Base-by-base conservation (phyloP, 1,140 invertebrate species). In the Heliconius himera region DNA sequence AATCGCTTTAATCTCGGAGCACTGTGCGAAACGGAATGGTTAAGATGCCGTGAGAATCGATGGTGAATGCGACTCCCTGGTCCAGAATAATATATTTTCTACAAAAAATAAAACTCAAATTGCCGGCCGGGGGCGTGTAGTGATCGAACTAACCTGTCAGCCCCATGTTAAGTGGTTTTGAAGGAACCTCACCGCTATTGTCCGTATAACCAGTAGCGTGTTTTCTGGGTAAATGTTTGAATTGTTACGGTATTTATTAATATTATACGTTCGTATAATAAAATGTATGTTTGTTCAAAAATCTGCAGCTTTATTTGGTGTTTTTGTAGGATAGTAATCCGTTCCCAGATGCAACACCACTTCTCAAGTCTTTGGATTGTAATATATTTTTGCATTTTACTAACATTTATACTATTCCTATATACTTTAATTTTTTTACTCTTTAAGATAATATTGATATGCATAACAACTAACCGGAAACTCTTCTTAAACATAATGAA, bases 71-170 rank as follows among this genome's bases (percentile, higher is more conserved):
- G 85, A 88, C 88, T 91, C 88, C 87, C 88, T 85, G 86, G 86
- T 87, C 86, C 80, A 88, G 87, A 92, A 91, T 93, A 93, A 90
- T 83, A 89, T 88, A 89, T 91, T 91, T 88, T 82, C 85, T 82
- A 87, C 85, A 92, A 93, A 91, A 93, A 93, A 94, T 88, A 88
- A 85, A 86, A 85, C 87, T 90, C 84, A 84, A 90, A 92, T 91
- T 89, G 87, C 86, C 87, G 82, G 91, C 92, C 81, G 87, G 85
- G 88, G 92, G 87, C 87, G 87, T 90, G 90, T 92, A 94, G 90
- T 93, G 90, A 92, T 92, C 92, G 91, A 93, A 93, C 89, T 91
- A 93, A 93, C 90, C 93, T 94, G 93, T 94, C 93, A 94, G 90
- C 82, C 93, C 93, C 93, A 94, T 91, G 93, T 94, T 94, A 92